A percentile compares a stretch with the other conserved stretches of the same genome.
These are phyloP conservation scores for Gymnopithys bicolor DNA, from an alignment of 2,797 vertebrate genomes.

Conservation along the genomic window DNA sequence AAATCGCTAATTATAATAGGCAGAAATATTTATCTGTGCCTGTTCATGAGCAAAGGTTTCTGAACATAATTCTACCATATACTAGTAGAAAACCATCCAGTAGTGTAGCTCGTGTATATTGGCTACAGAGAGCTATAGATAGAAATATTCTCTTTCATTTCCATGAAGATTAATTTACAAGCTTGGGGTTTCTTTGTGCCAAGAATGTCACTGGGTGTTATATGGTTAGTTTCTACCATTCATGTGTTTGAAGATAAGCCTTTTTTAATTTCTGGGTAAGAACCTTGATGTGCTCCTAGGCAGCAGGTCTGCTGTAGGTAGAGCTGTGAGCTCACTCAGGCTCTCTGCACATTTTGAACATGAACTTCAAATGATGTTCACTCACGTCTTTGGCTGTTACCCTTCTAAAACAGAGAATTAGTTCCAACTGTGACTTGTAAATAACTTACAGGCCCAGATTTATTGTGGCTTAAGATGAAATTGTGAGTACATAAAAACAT, in stretches of 20 bases:
- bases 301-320: not conserved
- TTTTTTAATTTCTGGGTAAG: not conserved
- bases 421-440: not conserved
- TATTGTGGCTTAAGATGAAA: not conserved
- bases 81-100: not conserved
- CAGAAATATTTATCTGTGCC: not conserved
- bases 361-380: not conserved
- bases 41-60: not conserved
- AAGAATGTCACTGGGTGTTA: not conserved
- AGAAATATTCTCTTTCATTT: not conserved
- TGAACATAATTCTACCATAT: not conserved
- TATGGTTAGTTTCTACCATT: not conserved
- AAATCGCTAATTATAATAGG: not conserved
- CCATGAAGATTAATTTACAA: not conserved
- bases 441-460: not conserved
- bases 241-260: rapidly evolving
- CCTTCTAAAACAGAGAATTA: not conserved
- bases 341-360: not conserved
- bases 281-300: not conserved
- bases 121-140: not conserved
- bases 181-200: not conserved
- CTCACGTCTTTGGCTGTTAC: not conserved
- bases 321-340: not conserved
- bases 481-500: not conserved
- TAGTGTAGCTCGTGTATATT: not conserved